Conservation (phyloP, 23 tunicate species). For the Trididemnum miniatum region DNA sequence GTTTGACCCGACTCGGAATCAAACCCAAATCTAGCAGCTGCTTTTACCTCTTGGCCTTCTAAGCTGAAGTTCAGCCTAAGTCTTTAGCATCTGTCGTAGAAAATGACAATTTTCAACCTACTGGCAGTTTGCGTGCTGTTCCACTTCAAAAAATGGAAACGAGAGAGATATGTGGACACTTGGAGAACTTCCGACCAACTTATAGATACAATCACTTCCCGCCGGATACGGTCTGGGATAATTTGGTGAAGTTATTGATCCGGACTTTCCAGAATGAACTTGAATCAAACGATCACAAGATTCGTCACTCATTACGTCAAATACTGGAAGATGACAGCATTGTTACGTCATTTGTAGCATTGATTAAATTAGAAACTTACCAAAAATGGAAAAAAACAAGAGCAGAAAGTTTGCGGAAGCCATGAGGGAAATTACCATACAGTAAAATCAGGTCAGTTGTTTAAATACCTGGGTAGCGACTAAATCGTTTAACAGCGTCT, state of each 20-base stretch:
- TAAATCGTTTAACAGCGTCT: too few relatives aligned
- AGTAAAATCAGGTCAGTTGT: too few relatives aligned
- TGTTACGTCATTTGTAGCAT: not conserved
- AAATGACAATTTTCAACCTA: conserved; percentile 25
- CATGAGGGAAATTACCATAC: too few relatives aligned
- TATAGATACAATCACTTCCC: conserved; percentile 43
- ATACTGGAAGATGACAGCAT: not conserved
- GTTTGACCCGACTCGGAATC: too few relatives aligned
- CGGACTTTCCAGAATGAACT: conserved; percentile 45
- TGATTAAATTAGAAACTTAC: not conserved
- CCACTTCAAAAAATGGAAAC: conserved; percentile 49
- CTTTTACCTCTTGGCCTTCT: too few relatives aligned
- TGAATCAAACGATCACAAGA: conserved; percentile 38
- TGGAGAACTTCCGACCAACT: conserved; percentile 10
- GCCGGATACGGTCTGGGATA: conserved; percentile 47
- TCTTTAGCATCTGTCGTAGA: too few relatives aligned
- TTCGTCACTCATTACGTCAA: not conserved
- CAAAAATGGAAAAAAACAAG: not conserved
- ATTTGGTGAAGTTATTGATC: conserved; percentile 45
- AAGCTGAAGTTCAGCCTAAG: too few relatives aligned
- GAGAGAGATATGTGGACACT: conserved; percentile 38
- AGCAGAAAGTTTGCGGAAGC: too few relatives aligned
- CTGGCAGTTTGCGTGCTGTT: conserved; percentile 63
- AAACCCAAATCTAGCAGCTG: too few relatives aligned
- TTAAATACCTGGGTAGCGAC: too few relatives aligned